Conservation (phyloP, 2,888 invertebrate genomes). For the Lamellibrachia columna region DNA sequence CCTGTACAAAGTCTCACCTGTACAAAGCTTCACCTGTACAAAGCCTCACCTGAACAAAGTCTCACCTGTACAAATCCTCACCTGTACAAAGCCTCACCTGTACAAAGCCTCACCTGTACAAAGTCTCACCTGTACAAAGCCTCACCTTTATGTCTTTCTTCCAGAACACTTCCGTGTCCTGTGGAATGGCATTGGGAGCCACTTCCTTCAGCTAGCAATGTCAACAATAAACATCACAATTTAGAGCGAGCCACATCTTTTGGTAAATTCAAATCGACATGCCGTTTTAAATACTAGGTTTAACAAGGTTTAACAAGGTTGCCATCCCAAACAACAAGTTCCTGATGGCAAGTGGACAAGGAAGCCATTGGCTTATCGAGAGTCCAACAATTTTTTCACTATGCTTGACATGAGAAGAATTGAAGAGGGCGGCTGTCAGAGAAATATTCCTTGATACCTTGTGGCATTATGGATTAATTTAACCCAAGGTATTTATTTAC, state of each 20-base stretch:
- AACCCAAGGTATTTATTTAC: neutral
- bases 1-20: neutral
- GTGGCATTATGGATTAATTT: neutral
- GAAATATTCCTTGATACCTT: neutral
- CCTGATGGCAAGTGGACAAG: no score
- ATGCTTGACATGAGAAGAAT: neutral
- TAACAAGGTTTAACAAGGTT: no score
- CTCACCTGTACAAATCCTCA: no score
- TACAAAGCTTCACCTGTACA: no score
- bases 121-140: no score
- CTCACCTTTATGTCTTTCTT: slow-evolving; percentile 79
- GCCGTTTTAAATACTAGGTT: neutral
- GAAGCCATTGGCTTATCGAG: no score
- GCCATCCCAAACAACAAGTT: no score
- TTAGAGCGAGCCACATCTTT: neutral
- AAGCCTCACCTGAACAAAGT: no score
- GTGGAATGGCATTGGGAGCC: slow-evolving; percentile 65
- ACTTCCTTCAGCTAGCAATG: slow-evolving; percentile 23
- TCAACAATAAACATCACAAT: neutral
- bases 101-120: no score
- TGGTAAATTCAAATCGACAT: neutral
- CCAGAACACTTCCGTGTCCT: slow-evolving; percentile 81
- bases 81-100: no score
- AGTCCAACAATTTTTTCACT: neutral
- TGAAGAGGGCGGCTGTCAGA: no score